A percentile compares a stretch with the other conserved stretches of the same genome.
These are phyloP conservation scores for Tenthredo scrophulariae DNA, from an alignment of 2,888 invertebrate genomes.

Conservation along the genomic window DNA sequence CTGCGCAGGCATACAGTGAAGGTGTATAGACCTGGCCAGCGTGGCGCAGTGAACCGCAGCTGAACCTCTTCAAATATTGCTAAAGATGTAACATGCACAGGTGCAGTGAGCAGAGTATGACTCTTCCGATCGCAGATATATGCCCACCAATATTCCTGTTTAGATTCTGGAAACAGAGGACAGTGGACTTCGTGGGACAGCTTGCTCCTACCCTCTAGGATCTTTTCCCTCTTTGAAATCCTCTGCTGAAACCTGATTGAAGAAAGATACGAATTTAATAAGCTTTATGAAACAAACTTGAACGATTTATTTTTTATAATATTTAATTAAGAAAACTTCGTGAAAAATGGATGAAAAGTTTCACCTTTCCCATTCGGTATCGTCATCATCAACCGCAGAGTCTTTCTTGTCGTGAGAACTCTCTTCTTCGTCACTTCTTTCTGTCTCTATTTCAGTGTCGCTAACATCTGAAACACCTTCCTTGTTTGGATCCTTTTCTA, in stretches of 20 bases:
- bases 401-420: constrained; percentile 81
- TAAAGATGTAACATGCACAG: constrained; percentile 95
- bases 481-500: constrained; percentile 59
- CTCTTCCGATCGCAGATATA: constrained; percentile 98
- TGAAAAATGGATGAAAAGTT: constrained; percentile 22
- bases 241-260: constrained; percentile 88
- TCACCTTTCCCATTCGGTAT: constrained; percentile 94
- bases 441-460: constrained; percentile 79
- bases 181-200: constrained; percentile 98
- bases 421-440: constrained; percentile 80
- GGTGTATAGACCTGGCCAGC: constrained; percentile 94
- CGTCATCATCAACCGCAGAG: constrained; percentile 84
- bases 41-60: constrained; percentile 95
- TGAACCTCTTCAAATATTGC: constrained; percentile 94
- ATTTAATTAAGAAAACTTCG: background rate
- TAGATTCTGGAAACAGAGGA: constrained; percentile 95
- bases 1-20: constrained; percentile 93
- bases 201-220: constrained; percentile 95
- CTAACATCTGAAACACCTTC: constrained; percentile 69
- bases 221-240: constrained; percentile 91
- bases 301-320: background rate
- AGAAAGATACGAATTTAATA: constrained; percentile 10
- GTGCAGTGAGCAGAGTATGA: constrained; percentile 93
- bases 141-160: constrained; percentile 99
- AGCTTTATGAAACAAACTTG: background rate